Base-by-base conservation (phyloP, 1,140 invertebrate species). In the Myzus persicae region DNA sequence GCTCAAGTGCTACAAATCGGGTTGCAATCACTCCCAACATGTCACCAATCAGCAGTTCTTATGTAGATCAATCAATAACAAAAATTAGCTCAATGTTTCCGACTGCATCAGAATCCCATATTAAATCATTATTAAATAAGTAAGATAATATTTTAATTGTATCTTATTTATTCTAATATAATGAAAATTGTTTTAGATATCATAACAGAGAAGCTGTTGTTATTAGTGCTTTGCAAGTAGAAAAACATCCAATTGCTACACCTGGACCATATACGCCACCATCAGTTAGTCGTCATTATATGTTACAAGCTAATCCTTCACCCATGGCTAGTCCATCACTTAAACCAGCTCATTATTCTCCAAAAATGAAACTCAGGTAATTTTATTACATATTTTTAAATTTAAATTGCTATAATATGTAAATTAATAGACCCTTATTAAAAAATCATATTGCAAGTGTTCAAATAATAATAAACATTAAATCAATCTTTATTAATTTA, bases 11-110 rank as follows among this genome's bases (percentile, higher is more conserved):
- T 40, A 94, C 95, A 1, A 95, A 95, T 94, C 95, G 96, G 94
- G 94, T 95, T 82, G 95, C 95, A 54, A 95, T 95, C 44, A 95
- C 95, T 18, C 95, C 95, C 44, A 94, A 95, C 51, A 96, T 95
- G 51, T 94, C 95, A 42, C 46, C 91, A 84, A 85, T 93, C 5
- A 54, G 22, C 31, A 40, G 7, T 22, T 51, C 96, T 51, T 93
- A 91, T 44, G 96, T 96, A 8, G 97, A 97, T 94, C 96, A 96
- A 8, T 96, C 97, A 93, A 97, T 98, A 36, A 96, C 96, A 51
- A 98, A 98, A 95, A 98, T 98, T 94, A 97, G 97, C 95, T 96
- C 97, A n/a, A 97, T 98, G 96, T 99, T 99, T 95, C 98, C 98
- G 26, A 98, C 98, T 20, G 98, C 98, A 67, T 97, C 97, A 89